Percentiles rank a stretch among this genome's conserved stretches.
These are phyloP conservation scores for Drosophila oshimai DNA, from an alignment of 1,140 invertebrate species.

Conservation along the genomic window DNA sequence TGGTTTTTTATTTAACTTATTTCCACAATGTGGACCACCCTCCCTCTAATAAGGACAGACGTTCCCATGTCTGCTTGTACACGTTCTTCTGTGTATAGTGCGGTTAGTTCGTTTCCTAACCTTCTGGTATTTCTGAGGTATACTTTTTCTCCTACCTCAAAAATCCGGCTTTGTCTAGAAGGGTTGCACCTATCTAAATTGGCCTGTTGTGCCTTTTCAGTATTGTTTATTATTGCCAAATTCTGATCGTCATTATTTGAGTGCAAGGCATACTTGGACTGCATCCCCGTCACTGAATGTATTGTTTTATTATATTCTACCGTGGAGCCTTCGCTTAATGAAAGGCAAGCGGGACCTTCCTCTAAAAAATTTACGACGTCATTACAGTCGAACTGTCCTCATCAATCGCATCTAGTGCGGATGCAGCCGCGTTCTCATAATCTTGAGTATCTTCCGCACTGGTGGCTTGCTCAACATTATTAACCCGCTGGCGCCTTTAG, in stretches of 20 bases:
- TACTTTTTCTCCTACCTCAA: constrained; percentile 19
- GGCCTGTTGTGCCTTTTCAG: background rate
- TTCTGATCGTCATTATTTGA: background rate
- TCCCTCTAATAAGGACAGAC: background rate
- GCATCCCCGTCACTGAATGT: background rate
- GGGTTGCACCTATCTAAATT: too few species aligned
- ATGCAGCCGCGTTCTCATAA: too few species aligned
- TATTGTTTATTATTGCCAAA: background rate
- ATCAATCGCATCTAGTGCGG: too few species aligned
- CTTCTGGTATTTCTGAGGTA: background rate
- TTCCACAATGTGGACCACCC: too few species aligned
- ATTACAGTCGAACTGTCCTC: too few species aligned
- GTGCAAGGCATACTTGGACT: background rate
- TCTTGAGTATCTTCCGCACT: too few species aligned
- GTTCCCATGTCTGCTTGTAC: background rate
- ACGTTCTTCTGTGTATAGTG: too few species aligned
- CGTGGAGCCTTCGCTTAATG: background rate
- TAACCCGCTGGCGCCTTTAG: too few species aligned
- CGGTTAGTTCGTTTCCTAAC: background rate
- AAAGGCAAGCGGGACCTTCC: constrained; percentile 11
- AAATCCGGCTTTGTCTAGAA: background rate
- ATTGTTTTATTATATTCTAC: background rate
- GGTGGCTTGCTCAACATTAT: too few species aligned
- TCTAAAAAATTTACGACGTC: too few species aligned
- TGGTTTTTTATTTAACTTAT: too few species aligned